Conservation (phyloP, 2,888 invertebrate species). For the Drosophila kambysellisi region DNA sequence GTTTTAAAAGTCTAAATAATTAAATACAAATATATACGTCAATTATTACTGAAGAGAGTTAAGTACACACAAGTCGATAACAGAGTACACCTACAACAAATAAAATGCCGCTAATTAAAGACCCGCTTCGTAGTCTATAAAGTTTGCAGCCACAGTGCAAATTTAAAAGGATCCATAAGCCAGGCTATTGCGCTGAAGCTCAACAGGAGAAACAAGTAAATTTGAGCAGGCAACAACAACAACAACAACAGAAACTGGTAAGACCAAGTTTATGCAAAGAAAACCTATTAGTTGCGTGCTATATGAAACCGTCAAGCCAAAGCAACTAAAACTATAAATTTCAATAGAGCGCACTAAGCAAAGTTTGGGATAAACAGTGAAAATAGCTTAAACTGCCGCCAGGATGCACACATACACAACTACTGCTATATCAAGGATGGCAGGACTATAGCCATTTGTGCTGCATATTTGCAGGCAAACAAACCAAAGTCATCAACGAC, state of each 20-base stretch:
- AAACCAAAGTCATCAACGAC: conserved; percentile 67
- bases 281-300: conserved; percentile 73
- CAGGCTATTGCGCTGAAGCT: conserved; percentile 22
- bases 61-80: not conserved
- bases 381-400: conserved; percentile 59
- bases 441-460: conserved; percentile 28
- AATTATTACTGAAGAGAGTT: not conserved
- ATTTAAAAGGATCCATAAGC: conserved; percentile 5
- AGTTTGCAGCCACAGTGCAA: conserved; percentile 26
- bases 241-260: conserved; percentile 22
- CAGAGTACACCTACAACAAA: not conserved
- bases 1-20: not conserved
- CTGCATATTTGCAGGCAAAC: conserved; percentile 53
- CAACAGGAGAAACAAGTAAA: conserved; percentile 37
- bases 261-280: conserved; percentile 57
- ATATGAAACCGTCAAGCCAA: conserved; percentile 57
- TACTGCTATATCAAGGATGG: conserved; percentile 11
- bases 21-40: too few relatives aligned
- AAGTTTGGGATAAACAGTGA: conserved; percentile 71
- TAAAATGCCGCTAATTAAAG: conserved; percentile 21
- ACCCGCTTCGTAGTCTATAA: conserved; percentile 19
- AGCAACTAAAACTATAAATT: conserved; percentile 65
- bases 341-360: conserved; percentile 54
- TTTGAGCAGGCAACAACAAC: conserved; percentile 30
- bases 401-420: conserved; percentile 1